Evolutionary conservation across 2,888 invertebrate species (phyloP).

Genomic region (Cremastobaeus sp.): DNA sequence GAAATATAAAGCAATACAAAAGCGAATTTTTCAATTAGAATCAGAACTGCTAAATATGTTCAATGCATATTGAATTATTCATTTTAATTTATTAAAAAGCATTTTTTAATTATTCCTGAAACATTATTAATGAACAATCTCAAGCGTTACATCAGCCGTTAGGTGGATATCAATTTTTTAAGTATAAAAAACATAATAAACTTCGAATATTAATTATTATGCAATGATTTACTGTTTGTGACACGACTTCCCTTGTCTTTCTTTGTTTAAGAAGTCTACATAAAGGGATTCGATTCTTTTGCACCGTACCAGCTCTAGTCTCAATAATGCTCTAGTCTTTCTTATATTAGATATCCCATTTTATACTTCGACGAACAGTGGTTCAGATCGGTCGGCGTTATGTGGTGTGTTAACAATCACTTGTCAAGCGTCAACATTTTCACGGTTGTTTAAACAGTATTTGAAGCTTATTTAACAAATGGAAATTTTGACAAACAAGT

Average conservation of each 20-base stretch:
- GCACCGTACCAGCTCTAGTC: neutral
- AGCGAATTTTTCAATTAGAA: too few species aligned
- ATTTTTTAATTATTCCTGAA: neutral
- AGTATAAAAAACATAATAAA: neutral
- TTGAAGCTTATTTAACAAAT: too few species aligned
- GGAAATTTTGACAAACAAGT: too few species aligned
- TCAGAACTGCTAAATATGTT: too few species aligned
- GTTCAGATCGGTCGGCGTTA: neutral
- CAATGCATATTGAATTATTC: too few species aligned
- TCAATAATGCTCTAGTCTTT: constrained; percentile 4
- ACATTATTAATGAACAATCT: too few species aligned
- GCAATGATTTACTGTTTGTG: constrained; percentile 9
- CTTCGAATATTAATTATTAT: constrained; percentile 2
- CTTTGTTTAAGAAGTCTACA: too few species aligned
- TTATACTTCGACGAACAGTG: neutral
- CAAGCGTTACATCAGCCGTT: neutral
- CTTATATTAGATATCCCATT: constrained; percentile 1
- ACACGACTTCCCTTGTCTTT: too few species aligned
- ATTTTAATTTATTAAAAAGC: too few species aligned
- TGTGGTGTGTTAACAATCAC: neutral
- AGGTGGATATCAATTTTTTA: neutral
- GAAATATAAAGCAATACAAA: too few species aligned
- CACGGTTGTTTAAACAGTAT: too few species aligned
- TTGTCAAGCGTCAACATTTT: too few species aligned
- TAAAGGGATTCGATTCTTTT: constrained; percentile 3